Evolutionary conservation across 2,113 vertebrate genomes (phyloP), one percentile per base, ranked within the genome.

Genomic region (Mustela lutreola): DNA sequence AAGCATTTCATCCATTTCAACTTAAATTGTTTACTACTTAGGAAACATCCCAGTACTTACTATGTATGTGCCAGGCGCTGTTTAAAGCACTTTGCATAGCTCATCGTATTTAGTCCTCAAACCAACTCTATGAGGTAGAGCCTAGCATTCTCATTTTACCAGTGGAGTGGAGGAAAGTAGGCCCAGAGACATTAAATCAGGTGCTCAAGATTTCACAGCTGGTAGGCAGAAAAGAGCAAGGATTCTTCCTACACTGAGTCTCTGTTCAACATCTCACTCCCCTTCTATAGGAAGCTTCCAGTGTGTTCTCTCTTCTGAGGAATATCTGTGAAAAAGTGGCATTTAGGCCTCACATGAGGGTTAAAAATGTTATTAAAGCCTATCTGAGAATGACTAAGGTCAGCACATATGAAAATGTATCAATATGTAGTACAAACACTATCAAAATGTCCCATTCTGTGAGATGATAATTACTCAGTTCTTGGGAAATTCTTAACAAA

Each of bases 401-500:
- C 94, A 94, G 80, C 79, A 31, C 48, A 48, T 53, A 76, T 60
- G 92, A 98, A 81, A 94, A 93, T 94, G 91, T 95, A 86, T 91
- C 94, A 83, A 18, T 81, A 67, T 53, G 50, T 36, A 50, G 85
- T 28, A 97, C 92, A 96, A 85, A 95, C 42, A n/a, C 50, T 96
- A 90, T 76, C 96, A 92, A 73, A 48, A 50, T 82, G 33, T 65
- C 76, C 39, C 70, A 5, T 81, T 81, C 83, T 42, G 9, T 63
- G 89, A 97, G 93, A 97, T 96, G 95, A 63, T n/a, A 96, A 71
- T 89, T 91, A 92, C 42, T 80, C 14, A 0, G 19, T 95, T 94
- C 82, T 70, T 97, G 91, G 96, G 87, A 98, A 97, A 96, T 85
- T 93, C 84, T 86, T 81, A 78, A 95, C 50, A 94, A 96, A 90